A percentile compares a stretch with the other conserved stretches of the same genome.
phyloP scores from a whole-genome alignment of 30 jellyfish, hydroid and myxozoan species.

The Chrysaora quinquecirrha region DNA sequence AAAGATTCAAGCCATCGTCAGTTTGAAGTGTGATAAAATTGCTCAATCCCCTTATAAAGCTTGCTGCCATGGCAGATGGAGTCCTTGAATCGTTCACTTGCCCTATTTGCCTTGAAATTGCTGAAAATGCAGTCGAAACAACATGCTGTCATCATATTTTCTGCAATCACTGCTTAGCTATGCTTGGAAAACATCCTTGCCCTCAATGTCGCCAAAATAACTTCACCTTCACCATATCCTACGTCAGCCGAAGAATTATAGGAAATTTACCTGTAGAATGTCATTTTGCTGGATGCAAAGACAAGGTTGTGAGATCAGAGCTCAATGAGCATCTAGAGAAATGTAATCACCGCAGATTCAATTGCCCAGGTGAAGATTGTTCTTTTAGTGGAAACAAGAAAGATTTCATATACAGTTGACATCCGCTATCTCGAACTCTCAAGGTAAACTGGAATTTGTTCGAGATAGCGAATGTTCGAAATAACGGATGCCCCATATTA shows the following conservation, averaged over 20 bases:
- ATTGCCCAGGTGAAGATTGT: constrained; percentile 66
- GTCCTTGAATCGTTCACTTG: constrained; percentile 49
- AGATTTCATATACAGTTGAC: constrained; percentile 57
- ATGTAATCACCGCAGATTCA: constrained; percentile 41
- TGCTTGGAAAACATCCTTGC: constrained; percentile 33
- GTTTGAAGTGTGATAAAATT: too few species aligned
- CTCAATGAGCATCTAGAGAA: constrained; percentile 47
- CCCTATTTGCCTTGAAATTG: constrained; percentile 79
- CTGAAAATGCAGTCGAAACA: constrained; percentile 83
- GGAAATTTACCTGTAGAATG: constrained; percentile 65
- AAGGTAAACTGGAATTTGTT: too few species aligned
- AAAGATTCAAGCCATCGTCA: too few species aligned
- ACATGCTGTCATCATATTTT: constrained; percentile 82
- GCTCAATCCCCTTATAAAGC: too few species aligned
- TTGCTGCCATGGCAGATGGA: constrained; percentile 43
- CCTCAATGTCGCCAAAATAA: constrained; percentile 71
- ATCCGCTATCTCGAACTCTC: too few species aligned
- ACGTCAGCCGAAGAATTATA: constrained; percentile 64
- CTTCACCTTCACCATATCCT: constrained; percentile 23
- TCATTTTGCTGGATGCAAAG: constrained; percentile 62
- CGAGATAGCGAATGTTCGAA: too few species aligned
- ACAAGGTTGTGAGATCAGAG: constrained; percentile 55
- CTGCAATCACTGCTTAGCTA: constrained; percentile 60
- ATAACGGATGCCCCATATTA: too few species aligned
- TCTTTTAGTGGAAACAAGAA: constrained; percentile 26